Percentiles rank a stretch among this genome's conserved stretches.
Conservation (phyloP, 2,888 invertebrate genomes). For the Caenorhabditis becei region DNA sequence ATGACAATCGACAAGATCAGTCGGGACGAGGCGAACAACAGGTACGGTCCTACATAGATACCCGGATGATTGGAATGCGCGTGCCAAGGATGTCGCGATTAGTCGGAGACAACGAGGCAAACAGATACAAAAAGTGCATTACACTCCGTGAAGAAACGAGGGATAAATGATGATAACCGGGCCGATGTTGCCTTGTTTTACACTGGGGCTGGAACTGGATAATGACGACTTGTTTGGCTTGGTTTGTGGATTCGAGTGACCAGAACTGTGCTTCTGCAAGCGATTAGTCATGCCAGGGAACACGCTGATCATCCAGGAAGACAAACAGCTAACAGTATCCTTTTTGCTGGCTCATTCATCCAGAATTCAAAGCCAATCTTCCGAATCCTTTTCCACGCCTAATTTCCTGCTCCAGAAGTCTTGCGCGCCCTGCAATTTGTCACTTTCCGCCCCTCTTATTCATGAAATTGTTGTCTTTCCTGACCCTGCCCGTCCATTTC, state of each 20-base stretch:
- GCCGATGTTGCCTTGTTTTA: slow-evolving; percentile 50
- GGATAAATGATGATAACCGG: slow-evolving; percentile 28
- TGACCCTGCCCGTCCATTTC: slow-evolving; percentile 10
- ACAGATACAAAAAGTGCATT: slow-evolving; percentile 50
- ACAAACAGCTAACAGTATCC: background rate
- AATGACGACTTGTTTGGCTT: slow-evolving; percentile 47
- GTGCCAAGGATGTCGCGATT: slow-evolving; percentile 26
- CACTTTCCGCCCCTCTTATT: slow-evolving; percentile 46
- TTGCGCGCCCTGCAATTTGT: slow-evolving; percentile 44
- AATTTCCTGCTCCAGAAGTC: slow-evolving; percentile 33
- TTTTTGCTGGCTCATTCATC: no score
- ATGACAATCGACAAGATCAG: slow-evolving; percentile 55
- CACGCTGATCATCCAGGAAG: background rate
- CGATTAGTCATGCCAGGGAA: background rate
- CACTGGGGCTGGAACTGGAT: slow-evolving; percentile 54
- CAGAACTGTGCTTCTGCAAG: background rate
- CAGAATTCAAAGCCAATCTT: no score
- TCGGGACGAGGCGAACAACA: slow-evolving; percentile 59
- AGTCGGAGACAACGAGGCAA: background rate
- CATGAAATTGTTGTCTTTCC: slow-evolving; percentile 31
- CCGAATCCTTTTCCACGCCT: slow-evolving; percentile 22
- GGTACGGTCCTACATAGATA: slow-evolving; percentile 33
- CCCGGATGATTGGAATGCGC: slow-evolving; percentile 42
- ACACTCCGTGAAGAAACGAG: slow-evolving; percentile 10
- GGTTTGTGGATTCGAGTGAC: slow-evolving; percentile 27